Evolutionary conservation across 2,797 vertebrate genomes (phyloP).

Genomic region (Tenualosa ilisha): DNA sequence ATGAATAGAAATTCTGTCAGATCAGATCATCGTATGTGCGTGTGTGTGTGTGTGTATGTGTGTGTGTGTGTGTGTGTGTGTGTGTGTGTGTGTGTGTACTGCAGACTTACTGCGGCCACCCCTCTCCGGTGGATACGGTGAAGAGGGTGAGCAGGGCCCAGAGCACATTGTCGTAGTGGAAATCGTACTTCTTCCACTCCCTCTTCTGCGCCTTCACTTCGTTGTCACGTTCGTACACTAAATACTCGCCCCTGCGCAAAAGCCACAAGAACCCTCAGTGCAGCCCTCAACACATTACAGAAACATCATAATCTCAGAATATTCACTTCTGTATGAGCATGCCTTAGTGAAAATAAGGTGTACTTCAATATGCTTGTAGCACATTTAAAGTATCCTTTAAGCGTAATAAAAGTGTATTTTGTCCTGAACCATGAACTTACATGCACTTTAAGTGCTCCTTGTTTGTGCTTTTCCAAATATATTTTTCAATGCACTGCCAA

Average conservation of each 20-base stretch:
- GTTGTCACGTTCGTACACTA: constrained; percentile 90
- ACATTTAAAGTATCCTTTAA: too few species aligned
- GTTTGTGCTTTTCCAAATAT: too few species aligned
- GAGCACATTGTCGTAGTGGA: constrained; percentile 98
- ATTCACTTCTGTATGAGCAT: neutral
- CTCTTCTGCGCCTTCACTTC: constrained; percentile 93
- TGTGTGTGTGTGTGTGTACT: neutral
- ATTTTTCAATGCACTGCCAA: too few species aligned
- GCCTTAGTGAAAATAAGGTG: too few species aligned
- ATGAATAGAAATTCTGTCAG: neutral
- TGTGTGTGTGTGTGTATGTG: neutral
- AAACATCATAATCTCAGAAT: neutral
- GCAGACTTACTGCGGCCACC: constrained; percentile 92
- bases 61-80: neutral
- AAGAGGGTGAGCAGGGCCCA: constrained; percentile 98
- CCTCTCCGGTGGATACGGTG: constrained; percentile 96
- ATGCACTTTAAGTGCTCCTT: too few species aligned
- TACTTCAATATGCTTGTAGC: too few species aligned
- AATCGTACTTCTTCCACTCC: constrained; percentile 96
- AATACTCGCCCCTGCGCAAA: constrained; percentile 85
- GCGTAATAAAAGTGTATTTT: too few species aligned
- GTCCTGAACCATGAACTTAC: too few species aligned
- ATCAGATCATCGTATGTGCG: neutral
- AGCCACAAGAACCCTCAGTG: constrained; percentile 25
- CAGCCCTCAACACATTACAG: neutral